These are phyloP conservation scores for Dinothrombium tinctorium DNA, from an alignment of 1,140 invertebrate species.

Conservation along the genomic window DNA sequence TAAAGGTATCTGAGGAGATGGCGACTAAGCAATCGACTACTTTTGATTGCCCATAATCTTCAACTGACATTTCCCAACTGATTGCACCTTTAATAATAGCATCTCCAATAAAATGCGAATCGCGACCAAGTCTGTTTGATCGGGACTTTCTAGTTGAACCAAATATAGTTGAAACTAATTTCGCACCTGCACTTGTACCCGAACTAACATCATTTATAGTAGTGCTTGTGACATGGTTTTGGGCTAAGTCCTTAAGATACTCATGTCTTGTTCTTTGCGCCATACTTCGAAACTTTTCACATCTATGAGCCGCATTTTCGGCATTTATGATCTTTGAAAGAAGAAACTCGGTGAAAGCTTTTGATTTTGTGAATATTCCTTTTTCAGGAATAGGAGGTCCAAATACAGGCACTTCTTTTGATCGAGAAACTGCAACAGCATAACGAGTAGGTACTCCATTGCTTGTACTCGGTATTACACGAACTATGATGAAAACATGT, in stretches of 20 bases:
- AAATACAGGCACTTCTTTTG: conserved; percentile 84
- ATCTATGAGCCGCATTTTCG: conserved; percentile 83
- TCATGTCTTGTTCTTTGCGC: conserved; percentile 82
- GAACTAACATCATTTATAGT: conserved; percentile 33
- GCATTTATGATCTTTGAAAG: conserved; percentile 92
- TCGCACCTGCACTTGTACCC: conserved; percentile 3
- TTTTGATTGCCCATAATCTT: conserved; percentile 33
- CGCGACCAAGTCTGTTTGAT: background rate
- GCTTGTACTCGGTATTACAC: conserved; percentile 21
- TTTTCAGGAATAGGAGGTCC: conserved; percentile 70
- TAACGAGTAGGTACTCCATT: conserved; percentile 10
- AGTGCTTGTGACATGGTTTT: conserved; percentile 55
- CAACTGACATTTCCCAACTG: conserved; percentile 31
- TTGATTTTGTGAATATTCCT: conserved; percentile 59
- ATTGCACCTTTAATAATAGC: conserved; percentile 38
- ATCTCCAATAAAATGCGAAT: conserved; percentile 28
- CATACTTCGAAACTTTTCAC: conserved; percentile 92
- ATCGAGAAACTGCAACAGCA: conserved; percentile 69
- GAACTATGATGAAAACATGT: conserved; percentile 87
- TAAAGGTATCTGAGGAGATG: conserved; percentile 35
- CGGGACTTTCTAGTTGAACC: conserved; percentile 1
- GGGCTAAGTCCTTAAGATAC: conserved; percentile 67
- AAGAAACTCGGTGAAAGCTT: conserved; percentile 73
- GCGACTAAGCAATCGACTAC: conserved; percentile 57
- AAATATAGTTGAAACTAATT: conserved; percentile 8